Base-by-base conservation (phyloP, 1,140 invertebrate species). In the Drosophila bocki region DNA sequence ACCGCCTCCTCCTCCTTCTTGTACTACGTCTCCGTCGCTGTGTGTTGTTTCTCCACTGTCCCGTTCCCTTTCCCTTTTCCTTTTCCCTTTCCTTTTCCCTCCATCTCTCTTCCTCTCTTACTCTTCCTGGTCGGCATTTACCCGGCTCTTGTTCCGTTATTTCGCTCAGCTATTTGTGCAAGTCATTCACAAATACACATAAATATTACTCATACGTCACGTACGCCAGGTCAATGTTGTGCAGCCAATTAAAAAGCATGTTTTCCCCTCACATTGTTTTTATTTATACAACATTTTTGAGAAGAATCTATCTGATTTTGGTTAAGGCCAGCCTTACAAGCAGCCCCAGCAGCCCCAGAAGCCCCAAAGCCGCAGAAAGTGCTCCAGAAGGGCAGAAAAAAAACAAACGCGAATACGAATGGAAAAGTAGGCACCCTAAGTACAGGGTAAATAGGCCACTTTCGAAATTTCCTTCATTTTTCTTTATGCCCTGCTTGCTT, bases 171-270 rank as follows among this genome's bases (percentile, higher is more conserved):
- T 70, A 70, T 70, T 70, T 70, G 67, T 70, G 67, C 67, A 69
- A 70, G 63, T 70, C 67, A 53, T 70, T 70, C 62, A 70, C 63
- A 56, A 68, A 68, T 70, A 70, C 67, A 68, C 47, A 65, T 68
- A 50, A 58, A 70, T 70, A 70, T 70, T 67, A 70, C 67, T 70
- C 67, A 70, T 70, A 68, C 67, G 63, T 68, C 67, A 70, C 67
- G 67, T 70, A 68, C 67, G 63, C 63, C 67, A 68, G 67, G 67
- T 70, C 67, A 69, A 70, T 69, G 67, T 54, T 70, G 62, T 54
- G 42, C 67, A 65, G 57, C 62, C 62, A 65, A 65, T 65, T 65
- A 37, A 70, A 68, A 70, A 26, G 37, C 47, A 54, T 56, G 39
- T 54, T 68, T 29, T 53, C 57, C 56, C 56, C 22, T 17, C 62